A percentile compares a stretch with the other conserved stretches of the same genome.
These are phyloP conservation scores for Turdus rufiventris DNA, from an alignment of 2,113 vertebrate species.

Conservation along the genomic window DNA sequence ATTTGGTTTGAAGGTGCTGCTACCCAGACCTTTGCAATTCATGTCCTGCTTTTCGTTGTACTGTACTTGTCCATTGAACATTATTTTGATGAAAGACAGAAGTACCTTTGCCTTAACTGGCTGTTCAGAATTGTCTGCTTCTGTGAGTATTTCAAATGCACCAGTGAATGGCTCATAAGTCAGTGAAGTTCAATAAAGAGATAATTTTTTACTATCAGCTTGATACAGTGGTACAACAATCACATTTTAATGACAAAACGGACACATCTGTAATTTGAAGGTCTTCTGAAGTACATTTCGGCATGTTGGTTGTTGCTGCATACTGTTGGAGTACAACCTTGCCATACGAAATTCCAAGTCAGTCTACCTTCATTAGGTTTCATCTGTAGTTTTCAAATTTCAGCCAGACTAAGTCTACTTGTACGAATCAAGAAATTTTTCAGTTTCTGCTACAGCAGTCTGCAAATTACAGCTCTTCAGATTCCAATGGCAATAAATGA, in stretches of 20 bases:
- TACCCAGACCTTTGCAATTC: background rate
- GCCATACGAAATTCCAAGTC: background rate
- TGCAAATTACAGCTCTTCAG: background rate
- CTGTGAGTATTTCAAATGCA: background rate
- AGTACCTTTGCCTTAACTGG: background rate
- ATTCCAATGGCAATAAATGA: background rate
- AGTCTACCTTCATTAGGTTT: background rate
- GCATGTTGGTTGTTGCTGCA: rapidly evolving
- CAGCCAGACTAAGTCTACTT: background rate
- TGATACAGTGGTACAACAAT: background rate
- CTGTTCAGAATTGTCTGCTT: background rate
- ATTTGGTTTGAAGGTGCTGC: background rate
- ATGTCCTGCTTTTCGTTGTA: background rate
- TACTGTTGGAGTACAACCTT: background rate
- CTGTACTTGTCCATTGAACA: background rate
- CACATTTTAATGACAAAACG: background rate
- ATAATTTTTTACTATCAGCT: background rate
- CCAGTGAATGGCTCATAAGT: background rate
- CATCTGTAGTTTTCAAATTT: background rate
- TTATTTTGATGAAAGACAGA: background rate
- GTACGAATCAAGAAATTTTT: background rate
- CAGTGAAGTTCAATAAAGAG: background rate
- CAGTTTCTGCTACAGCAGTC: background rate
- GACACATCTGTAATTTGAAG: background rate
- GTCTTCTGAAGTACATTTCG: rapidly evolving